phyloP scores from a whole-genome alignment of 1,140 invertebrate genomes.

The Pentalonia nigronervosa region DNA sequence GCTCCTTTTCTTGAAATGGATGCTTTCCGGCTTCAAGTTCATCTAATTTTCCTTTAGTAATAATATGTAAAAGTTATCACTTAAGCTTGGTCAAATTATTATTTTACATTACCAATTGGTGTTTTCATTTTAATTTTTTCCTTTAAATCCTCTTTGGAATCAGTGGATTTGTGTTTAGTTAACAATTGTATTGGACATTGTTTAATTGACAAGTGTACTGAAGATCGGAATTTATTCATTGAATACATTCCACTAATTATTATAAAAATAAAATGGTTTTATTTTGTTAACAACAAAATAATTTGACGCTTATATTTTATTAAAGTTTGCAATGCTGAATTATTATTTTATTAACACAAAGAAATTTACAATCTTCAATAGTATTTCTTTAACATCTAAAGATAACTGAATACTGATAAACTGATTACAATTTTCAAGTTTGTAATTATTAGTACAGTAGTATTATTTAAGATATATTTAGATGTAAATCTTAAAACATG shows the following conservation, averaged over 20 bases:
- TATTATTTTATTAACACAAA: too few species aligned
- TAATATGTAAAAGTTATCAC: not conserved
- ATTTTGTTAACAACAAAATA: not conserved
- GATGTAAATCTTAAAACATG: too few species aligned
- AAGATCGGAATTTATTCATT: not conserved
- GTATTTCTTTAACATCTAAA: too few species aligned
- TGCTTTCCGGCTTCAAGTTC: constrained; percentile 73
- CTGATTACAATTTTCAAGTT: too few species aligned
- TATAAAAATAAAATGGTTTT: not conserved
- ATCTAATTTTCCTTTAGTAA: constrained; percentile 71
- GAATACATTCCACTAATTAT: not conserved
- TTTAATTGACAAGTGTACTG: not conserved
- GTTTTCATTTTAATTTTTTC: constrained; percentile 58
- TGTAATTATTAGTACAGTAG: too few species aligned
- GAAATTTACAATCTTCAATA: too few species aligned
- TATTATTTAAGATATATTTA: too few species aligned
- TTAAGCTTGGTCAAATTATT: not conserved
- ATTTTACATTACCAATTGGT: constrained; percentile 58
- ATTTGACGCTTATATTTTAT: too few species aligned
- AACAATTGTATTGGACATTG: not conserved
- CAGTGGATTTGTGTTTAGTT: not conserved
- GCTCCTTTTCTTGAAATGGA: constrained; percentile 81
- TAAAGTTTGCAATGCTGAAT: too few species aligned
- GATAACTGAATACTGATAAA: too few species aligned
- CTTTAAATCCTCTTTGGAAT: constrained; percentile 27